Evolutionary conservation across 1,140 invertebrate genomes (phyloP), one percentile per base, ranked within the genome.

Genomic region (Rhopalosiphum maidis): DNA sequence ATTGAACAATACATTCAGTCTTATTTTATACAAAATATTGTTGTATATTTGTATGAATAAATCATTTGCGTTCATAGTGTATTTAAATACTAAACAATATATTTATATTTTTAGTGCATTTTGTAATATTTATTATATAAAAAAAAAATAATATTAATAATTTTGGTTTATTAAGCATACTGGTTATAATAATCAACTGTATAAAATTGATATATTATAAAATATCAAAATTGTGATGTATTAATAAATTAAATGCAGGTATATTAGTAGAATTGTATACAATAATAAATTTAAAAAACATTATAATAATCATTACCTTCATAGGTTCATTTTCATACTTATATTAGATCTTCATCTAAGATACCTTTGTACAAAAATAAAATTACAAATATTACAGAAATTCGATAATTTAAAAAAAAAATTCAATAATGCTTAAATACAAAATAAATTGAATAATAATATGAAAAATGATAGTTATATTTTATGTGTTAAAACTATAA

Each of bases 1-100:
- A 54, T 92, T 85, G 91, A 77, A 85, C 91, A 85, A 51, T 48
- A 92, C 37, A 82, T 82, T 92, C 91, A 92, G 91, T 92, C 91
- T 92, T 92, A 54, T 92, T 23, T 37, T 48, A 85, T 54, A n/a
- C n/a, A 35, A 51, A 2, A 82, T 43, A 21, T 77, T 77, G 15
- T 77, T 35, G 18, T 4, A n/a, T 41, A 82, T 35, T 91, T 48
- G 9, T 25, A 54, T 54, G 22, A 25, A 37, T 54, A 51, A 35
- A 35, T 51, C 21, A 54, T 51, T 51, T 89, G 23, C 21, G 37
- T 18, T 51, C 21, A 54, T 35, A 85, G n/a, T 77, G n/a, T 35
- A 77, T 77, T 77, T 77, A 68, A 68, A 68, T n/a, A 68, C 60
- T n/a, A n/a, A 68, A 5, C 30, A 4, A n/a, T n/a, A 68, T n/a